Evolutionary conservation across 92 coral and sea anemone genomes (phyloP), one percentile per base, ranked within the genome.

Genomic region (Palythoa grandiflora): DNA sequence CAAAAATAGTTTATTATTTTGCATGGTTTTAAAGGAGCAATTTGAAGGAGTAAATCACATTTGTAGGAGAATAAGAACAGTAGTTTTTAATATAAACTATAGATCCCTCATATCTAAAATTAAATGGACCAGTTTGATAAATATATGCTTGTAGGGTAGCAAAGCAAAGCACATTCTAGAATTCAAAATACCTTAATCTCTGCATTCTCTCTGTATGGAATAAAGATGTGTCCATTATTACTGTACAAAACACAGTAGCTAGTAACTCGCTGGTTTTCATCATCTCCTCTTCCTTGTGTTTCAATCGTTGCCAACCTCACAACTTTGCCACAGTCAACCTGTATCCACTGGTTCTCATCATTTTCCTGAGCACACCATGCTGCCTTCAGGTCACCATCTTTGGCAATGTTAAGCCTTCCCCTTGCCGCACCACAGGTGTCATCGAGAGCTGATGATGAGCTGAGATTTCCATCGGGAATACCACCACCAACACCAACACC

Each of bases 291-390:
- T 44, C 98, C 98, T 75, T 94, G 98, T 13, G 89, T 83, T 74
- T 91, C 93, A 68, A 93, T 73, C 78, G 66, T 91, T 55, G 88
- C 73, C 13, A 94, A 14, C 83, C 94, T 89, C 6, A 87, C 78
- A 13, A 74, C 90, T 83, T 91, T 89, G 50, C 96, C 96, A 77
- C 93, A 92, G 89, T 93, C 88, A 68, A 95, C 95, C 87, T 95
- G 93, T 35, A 93, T 87, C 98, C 98, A 95, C 83, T 93, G 96
- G 57, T 87, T 85, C 53, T 95, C 96, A 40, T 95, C 96, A 81
- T 84, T 89, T 38, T 93, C 92, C 36, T 80, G 73, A 38, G 98
- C 93, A 79, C 89, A 91, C 98, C 98, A 95, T 14, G 94, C 96
- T 52, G 93, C 98, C 89, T 89, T 93, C 85, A 79, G 86, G 47